Percentiles rank a stretch among this genome's conserved stretches.
Evolutionary conservation across 1,140 invertebrate genomes (phyloP).

Genomic region (Babylonia areolata): DNA sequence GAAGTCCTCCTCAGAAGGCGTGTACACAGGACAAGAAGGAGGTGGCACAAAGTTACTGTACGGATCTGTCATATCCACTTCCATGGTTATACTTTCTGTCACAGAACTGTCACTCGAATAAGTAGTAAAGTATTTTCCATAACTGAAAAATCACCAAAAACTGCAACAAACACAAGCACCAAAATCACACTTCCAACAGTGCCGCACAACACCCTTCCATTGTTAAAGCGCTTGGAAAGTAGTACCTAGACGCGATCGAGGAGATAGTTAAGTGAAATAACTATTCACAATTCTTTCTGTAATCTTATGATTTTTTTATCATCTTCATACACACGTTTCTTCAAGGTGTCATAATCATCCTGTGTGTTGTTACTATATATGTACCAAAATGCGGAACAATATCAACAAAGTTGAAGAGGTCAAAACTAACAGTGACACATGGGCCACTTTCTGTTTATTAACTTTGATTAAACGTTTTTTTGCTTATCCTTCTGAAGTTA

Average conservation of each 20-base stretch:
- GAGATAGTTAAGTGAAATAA: too few relatives aligned
- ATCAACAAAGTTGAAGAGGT: neutral
- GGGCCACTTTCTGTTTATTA: neutral
- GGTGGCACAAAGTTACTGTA: slow-evolving; percentile 72
- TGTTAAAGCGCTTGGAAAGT: slow-evolving; percentile 28
- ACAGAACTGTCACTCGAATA: slow-evolving; percentile 18
- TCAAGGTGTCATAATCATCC: too few relatives aligned
- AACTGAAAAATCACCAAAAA: slow-evolving; percentile 43
- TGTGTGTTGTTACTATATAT: too few relatives aligned
- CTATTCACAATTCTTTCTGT: too few relatives aligned
- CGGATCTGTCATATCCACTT: slow-evolving; percentile 55
- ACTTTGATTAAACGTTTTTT: too few relatives aligned
- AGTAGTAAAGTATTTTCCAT: slow-evolving; percentile 24
- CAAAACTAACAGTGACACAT: neutral
- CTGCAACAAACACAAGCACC: slow-evolving; percentile 37
- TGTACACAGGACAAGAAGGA: slow-evolving; percentile 90
- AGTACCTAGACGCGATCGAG: neutral
- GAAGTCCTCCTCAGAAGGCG: slow-evolving; percentile 91
- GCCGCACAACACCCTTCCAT: slow-evolving; percentile 57
- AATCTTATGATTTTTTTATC: too few relatives aligned
- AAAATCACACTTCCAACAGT: slow-evolving; percentile 43
- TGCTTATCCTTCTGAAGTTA: too few relatives aligned
- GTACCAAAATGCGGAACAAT: neutral
- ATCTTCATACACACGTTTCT: too few relatives aligned
- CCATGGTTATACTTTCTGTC: slow-evolving; percentile 26